Evolutionary conservation across 2,113 vertebrate genomes (phyloP).

Genomic region (Onychostoma macrolepis): DNA sequence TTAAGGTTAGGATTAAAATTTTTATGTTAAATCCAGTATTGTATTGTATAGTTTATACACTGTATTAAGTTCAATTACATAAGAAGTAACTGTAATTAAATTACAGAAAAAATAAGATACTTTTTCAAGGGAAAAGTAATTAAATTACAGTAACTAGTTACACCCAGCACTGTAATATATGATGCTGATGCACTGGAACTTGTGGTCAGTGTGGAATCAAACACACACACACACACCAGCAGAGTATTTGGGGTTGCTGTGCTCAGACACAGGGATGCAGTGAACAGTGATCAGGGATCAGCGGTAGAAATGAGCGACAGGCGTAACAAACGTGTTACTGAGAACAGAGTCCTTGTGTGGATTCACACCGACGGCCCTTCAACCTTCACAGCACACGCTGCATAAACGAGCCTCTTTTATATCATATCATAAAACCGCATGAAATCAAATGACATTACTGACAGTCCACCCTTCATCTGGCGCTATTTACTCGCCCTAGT

Average conservation of each 20-base stretch:
- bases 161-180: background rate
- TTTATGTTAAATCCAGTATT: no score
- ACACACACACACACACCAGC: background rate
- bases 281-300: background rate
- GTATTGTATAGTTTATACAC: no score
- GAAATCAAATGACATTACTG: background rate
- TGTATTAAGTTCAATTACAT: no score
- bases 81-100: no score
- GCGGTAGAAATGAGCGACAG: constrained; percentile 40
- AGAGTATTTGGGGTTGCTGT: background rate
- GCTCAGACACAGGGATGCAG: background rate
- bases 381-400: background rate
- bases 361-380: constrained; percentile 52
- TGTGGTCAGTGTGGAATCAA: constrained; percentile 39
- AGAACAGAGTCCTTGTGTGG: constrained; percentile 70
- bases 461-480: background rate
- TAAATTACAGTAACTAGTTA: no score
- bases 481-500: background rate
- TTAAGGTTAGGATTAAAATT: no score
- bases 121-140: no score
- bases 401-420: background rate
- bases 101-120: no score
- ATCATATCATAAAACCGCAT: background rate
- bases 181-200: constrained; percentile 64
- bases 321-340: constrained; percentile 51